Evolutionary conservation across 2,113 vertebrate species (phyloP).

Genomic region (Cyphomyrus plagiostoma): DNA sequence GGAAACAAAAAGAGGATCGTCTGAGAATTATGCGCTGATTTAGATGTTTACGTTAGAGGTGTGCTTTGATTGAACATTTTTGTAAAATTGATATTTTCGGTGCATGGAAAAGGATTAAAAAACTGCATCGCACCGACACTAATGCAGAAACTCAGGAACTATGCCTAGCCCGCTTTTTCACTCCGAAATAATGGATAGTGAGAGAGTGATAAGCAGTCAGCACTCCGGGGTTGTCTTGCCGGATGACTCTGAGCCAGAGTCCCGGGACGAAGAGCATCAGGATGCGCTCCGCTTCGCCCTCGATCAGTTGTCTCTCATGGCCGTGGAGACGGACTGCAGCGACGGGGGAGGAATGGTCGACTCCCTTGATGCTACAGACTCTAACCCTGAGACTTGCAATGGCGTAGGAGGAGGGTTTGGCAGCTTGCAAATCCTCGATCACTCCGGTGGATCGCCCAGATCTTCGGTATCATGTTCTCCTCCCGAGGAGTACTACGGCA

Average conservation of each 20-base stretch:
- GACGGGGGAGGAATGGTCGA: conserved; percentile 46
- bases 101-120: conserved; percentile 25
- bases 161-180: conserved; percentile 77
- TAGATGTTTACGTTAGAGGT: neutral
- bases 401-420: conserved; percentile 54
- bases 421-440: conserved; percentile 63
- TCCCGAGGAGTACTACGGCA: conserved; percentile 71
- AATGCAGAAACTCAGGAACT: conserved; percentile 59
- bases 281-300: conserved; percentile 71
- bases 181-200: conserved; percentile 67
- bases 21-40: neutral
- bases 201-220: conserved; percentile 63
- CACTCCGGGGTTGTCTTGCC: conserved; percentile 55
- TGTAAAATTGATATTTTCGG: neutral
- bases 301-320: conserved; percentile 78
- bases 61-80: neutral
- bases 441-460: conserved; percentile 55
- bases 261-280: conserved; percentile 62
- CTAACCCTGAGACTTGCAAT: conserved; percentile 55
- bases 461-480: conserved; percentile 61
- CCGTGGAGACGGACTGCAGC: conserved; percentile 66
- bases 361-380: conserved; percentile 47
- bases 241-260: conserved; percentile 58
- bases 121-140: conserved; percentile 43
- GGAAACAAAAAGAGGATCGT: neutral